Base-by-base conservation (phyloP, 1,140 invertebrate genomes). In the Cepaea nemoralis region DNA sequence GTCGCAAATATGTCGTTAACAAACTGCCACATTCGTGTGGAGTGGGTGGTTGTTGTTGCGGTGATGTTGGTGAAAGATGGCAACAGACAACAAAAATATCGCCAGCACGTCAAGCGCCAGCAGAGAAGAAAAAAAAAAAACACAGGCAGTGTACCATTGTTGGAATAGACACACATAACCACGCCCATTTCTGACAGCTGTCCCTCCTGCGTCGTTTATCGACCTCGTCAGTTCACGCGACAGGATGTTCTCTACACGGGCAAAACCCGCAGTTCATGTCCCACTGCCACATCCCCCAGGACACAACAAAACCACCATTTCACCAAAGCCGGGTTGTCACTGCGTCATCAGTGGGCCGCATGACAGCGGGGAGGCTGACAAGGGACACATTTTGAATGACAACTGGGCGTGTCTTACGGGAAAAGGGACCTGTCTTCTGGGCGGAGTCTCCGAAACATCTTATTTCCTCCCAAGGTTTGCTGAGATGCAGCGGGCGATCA, bases 81-180 rank as follows among this genome's bases (percentile, higher is more conserved):
- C 69, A 24, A 40, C 37, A 40, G 40, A 71, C 59, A 27, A 12
- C 59, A 63, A 63, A 63, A 63, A 63, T 63, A n/a, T 31, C 59
- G 27, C 33, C 50, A 63, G 59, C 59, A 31, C 59, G 5, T 12
- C 59, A 27, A 63, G 59, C n/a, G 59, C n/a, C n/a, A 63, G 16
- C 59, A 31, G 33, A n/a, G 33, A 63, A 63, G 33, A 63, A n/a
- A 63, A n/a, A 63, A 63, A 63, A 63, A 63, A n/a, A 63, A 63
- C 59, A 31, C 59, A 0, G 27, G n/a, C 5, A 63, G n/a, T 63
- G 59, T 63, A 31, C 59, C 59, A 6, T 31, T 31, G n/a, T 27
- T 63, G 27, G 50, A 55, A 19, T 24, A 55, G 50, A 22, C 50
- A 55, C 16, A 55, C 50, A 55, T 55, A 24, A 55, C 50, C 50